These are phyloP conservation scores for Cheilosia vernalis DNA, from an alignment of 2,888 invertebrate species.

Conservation along the genomic window DNA sequence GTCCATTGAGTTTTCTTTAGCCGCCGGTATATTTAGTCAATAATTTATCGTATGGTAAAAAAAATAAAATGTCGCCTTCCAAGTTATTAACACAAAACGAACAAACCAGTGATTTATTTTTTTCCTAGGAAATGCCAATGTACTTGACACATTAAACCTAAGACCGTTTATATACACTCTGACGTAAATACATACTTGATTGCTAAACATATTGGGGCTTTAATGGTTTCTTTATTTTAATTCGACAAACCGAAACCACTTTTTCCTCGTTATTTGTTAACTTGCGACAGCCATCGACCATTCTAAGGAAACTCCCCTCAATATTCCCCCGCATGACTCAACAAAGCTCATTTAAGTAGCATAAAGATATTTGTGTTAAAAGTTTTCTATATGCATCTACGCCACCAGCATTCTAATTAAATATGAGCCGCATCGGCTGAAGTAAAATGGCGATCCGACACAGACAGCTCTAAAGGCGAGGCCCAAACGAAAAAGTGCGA, in stretches of 20 bases:
- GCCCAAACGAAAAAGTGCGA: conserved; percentile 27
- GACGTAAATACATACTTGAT: not conserved
- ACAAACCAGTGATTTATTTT: not conserved
- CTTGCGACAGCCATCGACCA: conserved; percentile 21
- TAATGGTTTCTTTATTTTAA: conserved; percentile 57
- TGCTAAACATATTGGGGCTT: conserved; percentile 36
- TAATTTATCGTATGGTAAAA: not conserved
- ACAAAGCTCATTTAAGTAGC: conserved; percentile 37
- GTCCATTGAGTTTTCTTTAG: too few species aligned
- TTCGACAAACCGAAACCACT: conserved; percentile 27
- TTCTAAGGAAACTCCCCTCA: conserved; percentile 30
- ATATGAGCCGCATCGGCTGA: conserved; percentile 36
- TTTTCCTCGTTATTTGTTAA: conserved; percentile 39
- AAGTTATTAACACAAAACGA: not conserved
- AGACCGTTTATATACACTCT: not conserved
- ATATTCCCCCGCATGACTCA: conserved; percentile 7
- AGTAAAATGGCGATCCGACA: conserved; percentile 43
- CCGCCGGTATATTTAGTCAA: too few species aligned
- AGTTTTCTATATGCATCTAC: conserved; percentile 57
- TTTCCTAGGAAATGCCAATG: not conserved
- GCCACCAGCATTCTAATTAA: conserved; percentile 58
- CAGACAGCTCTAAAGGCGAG: conserved; percentile 22
- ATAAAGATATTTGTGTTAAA: conserved; percentile 42
- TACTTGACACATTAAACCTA: conserved; percentile 16
- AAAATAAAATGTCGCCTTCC: not conserved